Percentiles rank a stretch among this genome's conserved stretches.
Conservation (phyloP, 2,888 invertebrate species). For the Euproctis similis region DNA sequence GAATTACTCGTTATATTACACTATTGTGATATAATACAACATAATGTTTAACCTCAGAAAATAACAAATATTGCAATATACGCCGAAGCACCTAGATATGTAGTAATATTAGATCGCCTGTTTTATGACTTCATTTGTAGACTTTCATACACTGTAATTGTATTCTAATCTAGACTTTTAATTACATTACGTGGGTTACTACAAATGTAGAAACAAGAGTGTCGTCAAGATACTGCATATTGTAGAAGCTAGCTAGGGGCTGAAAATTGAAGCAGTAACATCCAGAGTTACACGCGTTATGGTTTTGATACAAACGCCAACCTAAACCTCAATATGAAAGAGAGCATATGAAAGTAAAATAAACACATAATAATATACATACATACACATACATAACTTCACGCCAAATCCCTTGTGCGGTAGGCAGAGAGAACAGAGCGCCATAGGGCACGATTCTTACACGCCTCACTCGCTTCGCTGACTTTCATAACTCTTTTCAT, state of each 20-base stretch:
- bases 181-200: not conserved
- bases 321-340: too few relatives aligned
- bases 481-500: too few relatives aligned
- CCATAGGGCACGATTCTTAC: too few relatives aligned
- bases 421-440: too few relatives aligned
- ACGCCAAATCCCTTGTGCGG: too few relatives aligned
- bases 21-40: constrained; percentile 11
- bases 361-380: too few relatives aligned
- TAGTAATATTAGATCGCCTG: constrained; percentile 18
- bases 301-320: too few relatives aligned
- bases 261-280: constrained; percentile 20
- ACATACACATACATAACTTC: too few relatives aligned
- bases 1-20: constrained; percentile 36
- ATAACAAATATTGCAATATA: too few relatives aligned
- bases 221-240: constrained; percentile 1
- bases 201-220: not conserved
- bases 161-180: constrained; percentile 9
- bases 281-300: constrained; percentile 17
- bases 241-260: constrained; percentile 5
- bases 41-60: constrained; percentile 9
- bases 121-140: constrained; percentile 13
- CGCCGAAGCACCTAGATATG: constrained; percentile 15
- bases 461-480: too few relatives aligned
- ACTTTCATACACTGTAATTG: constrained; percentile 15
- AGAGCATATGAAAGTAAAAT: too few relatives aligned